Evolutionary conservation across 1,140 invertebrate species (phyloP).

Genomic region (Drosophila mayri): DNA sequence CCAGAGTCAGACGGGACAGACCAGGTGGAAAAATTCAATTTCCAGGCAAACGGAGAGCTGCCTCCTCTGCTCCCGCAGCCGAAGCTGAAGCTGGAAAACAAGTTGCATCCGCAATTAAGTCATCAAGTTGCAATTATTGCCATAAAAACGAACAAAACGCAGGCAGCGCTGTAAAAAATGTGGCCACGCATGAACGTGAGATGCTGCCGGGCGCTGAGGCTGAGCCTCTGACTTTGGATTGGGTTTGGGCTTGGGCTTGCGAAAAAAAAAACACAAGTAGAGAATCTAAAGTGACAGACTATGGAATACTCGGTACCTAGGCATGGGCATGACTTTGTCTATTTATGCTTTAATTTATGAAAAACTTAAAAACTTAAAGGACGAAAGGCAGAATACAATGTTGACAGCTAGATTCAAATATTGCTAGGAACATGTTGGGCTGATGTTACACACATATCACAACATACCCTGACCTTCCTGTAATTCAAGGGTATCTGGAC

Average conservation of each 20-base stretch:
- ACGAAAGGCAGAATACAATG: background rate
- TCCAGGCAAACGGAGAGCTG: constrained; percentile 59
- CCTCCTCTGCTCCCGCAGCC: constrained; percentile 19
- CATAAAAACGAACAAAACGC: constrained; percentile 83
- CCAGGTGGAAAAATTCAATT: constrained; percentile 84
- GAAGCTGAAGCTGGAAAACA: constrained; percentile 69
- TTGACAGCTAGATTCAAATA: background rate
- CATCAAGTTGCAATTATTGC: constrained; percentile 84
- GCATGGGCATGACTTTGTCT: background rate
- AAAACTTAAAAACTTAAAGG: background rate
- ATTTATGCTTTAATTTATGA: background rate
- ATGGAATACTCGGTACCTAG: background rate
- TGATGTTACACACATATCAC: background rate
- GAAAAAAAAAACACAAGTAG: constrained; percentile 12
- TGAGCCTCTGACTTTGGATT: constrained; percentile 23
- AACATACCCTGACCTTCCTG: constrained; percentile 3
- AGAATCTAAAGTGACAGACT: background rate
- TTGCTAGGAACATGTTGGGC: background rate
- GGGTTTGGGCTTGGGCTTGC: constrained; percentile 11
- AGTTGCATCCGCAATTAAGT: constrained; percentile 84
- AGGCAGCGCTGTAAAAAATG: constrained; percentile 71
- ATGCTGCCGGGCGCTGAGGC: constrained; percentile 51
- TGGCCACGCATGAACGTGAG: constrained; percentile 81
- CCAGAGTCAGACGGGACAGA: constrained; percentile 38
- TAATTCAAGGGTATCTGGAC: constrained; percentile 23